Evolutionary conservation across 2,113 vertebrate species (phyloP).

Genomic region (Dromas ardeola): DNA sequence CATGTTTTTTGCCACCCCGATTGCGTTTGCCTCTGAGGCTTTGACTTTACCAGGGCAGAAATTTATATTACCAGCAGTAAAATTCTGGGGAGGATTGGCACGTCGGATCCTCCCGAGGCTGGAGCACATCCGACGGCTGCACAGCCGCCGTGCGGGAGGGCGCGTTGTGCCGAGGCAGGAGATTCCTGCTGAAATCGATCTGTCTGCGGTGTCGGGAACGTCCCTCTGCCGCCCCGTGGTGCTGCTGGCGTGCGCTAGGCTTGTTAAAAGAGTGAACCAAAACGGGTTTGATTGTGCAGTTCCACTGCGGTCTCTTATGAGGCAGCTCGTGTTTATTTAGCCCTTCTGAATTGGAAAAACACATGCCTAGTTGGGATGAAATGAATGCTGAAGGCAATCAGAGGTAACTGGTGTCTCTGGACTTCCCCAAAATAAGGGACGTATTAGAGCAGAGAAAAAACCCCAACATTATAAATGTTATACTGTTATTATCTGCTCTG

Average conservation of each 20-base stretch:
- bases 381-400: neutral
- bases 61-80: neutral
- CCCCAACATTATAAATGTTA: neutral
- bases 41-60: neutral
- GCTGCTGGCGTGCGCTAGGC: neutral
- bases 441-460: neutral
- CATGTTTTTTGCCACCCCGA: accelerated
- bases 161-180: accelerated
- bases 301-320: neutral
- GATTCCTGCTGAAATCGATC: neutral
- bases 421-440: neutral
- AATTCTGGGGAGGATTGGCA: neutral
- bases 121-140: accelerated
- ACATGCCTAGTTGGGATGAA: neutral
- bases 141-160: too few relatives aligned
- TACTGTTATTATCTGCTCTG: neutral
- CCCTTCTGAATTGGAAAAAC: neutral
- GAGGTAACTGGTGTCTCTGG: neutral
- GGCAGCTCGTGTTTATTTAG: neutral
- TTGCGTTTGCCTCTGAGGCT: neutral
- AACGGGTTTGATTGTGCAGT: neutral
- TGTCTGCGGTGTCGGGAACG: accelerated
- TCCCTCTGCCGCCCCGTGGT: neutral
- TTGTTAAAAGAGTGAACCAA: neutral
- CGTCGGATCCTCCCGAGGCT: accelerated